Evolutionary conservation across 2,888 invertebrate species (phyloP).

Genomic region (Pammene aurita): DNA sequence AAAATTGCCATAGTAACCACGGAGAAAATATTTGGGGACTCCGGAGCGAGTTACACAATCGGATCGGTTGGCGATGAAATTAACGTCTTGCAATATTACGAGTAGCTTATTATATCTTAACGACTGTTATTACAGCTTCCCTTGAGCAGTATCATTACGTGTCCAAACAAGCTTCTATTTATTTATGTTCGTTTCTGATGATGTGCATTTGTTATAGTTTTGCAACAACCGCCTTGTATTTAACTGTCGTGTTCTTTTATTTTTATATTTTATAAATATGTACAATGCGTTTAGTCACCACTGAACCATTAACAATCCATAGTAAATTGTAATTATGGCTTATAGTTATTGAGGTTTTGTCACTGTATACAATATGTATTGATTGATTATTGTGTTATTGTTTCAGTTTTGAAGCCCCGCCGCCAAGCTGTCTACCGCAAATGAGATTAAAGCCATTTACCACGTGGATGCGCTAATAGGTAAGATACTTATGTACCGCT

Average conservation of each 20-base stretch:
- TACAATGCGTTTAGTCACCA: too few species aligned
- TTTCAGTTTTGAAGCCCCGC: constrained; percentile 72
- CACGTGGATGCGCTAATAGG: constrained; percentile 82
- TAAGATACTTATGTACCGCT: constrained; percentile 52
- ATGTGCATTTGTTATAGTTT: constrained; percentile 45
- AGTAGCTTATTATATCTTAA: constrained; percentile 74
- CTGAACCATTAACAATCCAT: too few species aligned
- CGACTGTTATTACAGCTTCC: constrained; percentile 71
- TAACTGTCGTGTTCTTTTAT: neutral
- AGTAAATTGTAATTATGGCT: too few species aligned
- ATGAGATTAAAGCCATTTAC: constrained; percentile 77
- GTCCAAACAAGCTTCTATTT: constrained; percentile 52
- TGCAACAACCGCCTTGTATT: constrained; percentile 26
- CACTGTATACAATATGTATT: too few species aligned
- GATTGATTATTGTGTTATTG: constrained; percentile 46
- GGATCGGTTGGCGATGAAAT: constrained; percentile 66
- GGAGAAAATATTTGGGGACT: constrained; percentile 67
- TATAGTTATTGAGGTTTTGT: too few species aligned
- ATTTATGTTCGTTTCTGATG: constrained; percentile 42
- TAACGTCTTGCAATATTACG: constrained; percentile 67
- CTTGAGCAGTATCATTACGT: constrained; percentile 67
- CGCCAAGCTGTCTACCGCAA: constrained; percentile 83
- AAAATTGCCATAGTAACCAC: constrained; percentile 40
- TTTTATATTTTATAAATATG: neutral
- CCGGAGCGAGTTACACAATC: constrained; percentile 63